These are phyloP conservation scores for Lontra canadensis DNA, from an alignment of 2,113 vertebrate species.

Conservation along the genomic window DNA sequence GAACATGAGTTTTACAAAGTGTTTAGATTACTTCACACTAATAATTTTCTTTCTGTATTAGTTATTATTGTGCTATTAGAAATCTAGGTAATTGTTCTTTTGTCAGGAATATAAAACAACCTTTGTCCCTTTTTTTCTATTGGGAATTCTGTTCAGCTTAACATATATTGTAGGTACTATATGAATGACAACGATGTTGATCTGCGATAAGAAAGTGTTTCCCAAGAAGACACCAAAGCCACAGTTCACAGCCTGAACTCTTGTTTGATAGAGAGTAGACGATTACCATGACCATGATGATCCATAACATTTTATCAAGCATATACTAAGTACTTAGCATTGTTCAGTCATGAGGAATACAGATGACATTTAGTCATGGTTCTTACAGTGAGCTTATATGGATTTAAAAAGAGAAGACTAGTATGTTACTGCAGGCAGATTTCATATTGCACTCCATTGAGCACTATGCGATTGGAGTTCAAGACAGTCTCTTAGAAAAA, in stretches of 20 bases:
- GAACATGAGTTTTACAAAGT: not conserved
- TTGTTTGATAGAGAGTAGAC: not conserved
- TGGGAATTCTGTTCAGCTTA: not conserved
- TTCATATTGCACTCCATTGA: not conserved
- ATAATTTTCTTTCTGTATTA: not conserved
- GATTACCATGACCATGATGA: not conserved
- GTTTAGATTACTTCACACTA: not conserved
- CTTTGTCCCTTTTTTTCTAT: not conserved
- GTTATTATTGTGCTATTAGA: not conserved
- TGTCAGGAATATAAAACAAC: not conserved
- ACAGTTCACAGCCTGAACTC: not conserved
- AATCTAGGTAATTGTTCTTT: not conserved
- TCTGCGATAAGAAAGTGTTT: not conserved
- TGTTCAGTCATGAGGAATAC: not conserved
- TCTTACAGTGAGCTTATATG: not conserved
- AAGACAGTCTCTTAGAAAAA: not conserved
- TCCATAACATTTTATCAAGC: not conserved
- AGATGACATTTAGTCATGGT: not conserved
- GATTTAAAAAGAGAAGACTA: not conserved
- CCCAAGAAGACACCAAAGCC: not conserved
- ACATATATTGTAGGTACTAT: not conserved
- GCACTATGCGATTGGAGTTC: not conserved
- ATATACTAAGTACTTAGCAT: not conserved
- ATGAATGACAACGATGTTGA: not conserved
- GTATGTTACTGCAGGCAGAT: not conserved